Evolutionary conservation across 2,113 vertebrate genomes (phyloP).

Genomic region (Malurus alboscapulatus): DNA sequence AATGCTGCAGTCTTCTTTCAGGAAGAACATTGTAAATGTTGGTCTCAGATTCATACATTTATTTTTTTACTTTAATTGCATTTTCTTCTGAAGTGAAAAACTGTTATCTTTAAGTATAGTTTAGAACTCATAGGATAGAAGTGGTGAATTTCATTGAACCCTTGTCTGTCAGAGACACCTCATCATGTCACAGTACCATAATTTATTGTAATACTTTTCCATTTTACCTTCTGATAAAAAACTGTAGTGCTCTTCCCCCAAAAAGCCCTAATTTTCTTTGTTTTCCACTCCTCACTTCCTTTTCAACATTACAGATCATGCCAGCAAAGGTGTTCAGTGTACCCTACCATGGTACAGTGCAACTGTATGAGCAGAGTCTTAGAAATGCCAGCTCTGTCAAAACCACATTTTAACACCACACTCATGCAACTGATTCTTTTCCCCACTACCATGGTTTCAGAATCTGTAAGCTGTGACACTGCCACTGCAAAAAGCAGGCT

Average conservation of each 20-base stretch:
- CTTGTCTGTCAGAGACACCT: background rate
- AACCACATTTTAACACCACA: background rate
- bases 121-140: background rate
- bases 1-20: background rate
- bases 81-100: background rate
- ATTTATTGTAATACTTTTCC: background rate
- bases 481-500: background rate
- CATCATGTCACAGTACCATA: background rate
- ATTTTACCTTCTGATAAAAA: background rate
- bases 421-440: background rate
- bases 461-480: background rate
- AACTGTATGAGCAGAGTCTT: background rate
- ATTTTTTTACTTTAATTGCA: background rate
- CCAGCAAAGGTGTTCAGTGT: background rate
- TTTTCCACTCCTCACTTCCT: background rate
- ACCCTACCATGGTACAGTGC: background rate
- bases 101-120: background rate
- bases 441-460: background rate
- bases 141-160: background rate
- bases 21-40: background rate
- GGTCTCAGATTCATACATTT: background rate
- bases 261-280: background rate
- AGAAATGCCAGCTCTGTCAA: background rate
- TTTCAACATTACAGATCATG: background rate
- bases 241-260: background rate